These are phyloP conservation scores for Sciurus niger DNA, from an alignment of 2,113 vertebrate genomes.

Conservation along the genomic window DNA sequence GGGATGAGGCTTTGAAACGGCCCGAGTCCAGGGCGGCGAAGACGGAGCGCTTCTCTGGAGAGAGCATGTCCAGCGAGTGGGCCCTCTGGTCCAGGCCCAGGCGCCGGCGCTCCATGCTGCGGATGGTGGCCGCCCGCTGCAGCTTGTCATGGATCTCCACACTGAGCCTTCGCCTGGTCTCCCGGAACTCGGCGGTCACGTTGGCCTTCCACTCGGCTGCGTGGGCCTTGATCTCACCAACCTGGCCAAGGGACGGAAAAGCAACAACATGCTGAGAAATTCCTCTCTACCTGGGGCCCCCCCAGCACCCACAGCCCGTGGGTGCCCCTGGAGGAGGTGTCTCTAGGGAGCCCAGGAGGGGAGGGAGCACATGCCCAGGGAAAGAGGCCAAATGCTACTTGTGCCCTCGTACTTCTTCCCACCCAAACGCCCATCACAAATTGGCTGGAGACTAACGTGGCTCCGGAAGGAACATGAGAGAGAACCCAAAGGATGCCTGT, in stretches of 20 bases:
- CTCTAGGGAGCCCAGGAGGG: rapidly evolving
- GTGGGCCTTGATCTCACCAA: constrained; percentile 97
- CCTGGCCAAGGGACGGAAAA: constrained; percentile 87
- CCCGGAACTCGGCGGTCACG: constrained; percentile 96
- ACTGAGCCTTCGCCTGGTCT: constrained; percentile 95
- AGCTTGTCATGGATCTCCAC: constrained; percentile 99
- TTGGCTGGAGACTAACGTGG: background rate
- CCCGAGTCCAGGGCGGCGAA: constrained; percentile 95
- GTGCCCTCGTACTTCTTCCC: background rate
- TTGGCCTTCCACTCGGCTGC: constrained; percentile 99
- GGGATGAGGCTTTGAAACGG: constrained; percentile 96
- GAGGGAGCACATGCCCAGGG: rapidly evolving
- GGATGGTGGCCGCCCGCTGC: constrained; percentile 97
- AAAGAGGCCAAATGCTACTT: background rate
- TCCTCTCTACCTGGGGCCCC: rapidly evolving
- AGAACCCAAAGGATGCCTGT: background rate
- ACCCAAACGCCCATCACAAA: background rate
- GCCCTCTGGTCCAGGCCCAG: constrained; percentile 97
- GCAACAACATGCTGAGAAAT: background rate
- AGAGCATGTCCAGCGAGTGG: constrained; percentile 98
- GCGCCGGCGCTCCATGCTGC: constrained; percentile 98
- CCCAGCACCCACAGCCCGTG: background rate
- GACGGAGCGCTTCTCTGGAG: constrained; percentile 96
- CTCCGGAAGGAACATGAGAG: background rate
- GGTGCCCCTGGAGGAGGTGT: background rate